Base-by-base conservation (phyloP, 2,888 invertebrate genomes). In the Drosophila neonasuta region DNA sequence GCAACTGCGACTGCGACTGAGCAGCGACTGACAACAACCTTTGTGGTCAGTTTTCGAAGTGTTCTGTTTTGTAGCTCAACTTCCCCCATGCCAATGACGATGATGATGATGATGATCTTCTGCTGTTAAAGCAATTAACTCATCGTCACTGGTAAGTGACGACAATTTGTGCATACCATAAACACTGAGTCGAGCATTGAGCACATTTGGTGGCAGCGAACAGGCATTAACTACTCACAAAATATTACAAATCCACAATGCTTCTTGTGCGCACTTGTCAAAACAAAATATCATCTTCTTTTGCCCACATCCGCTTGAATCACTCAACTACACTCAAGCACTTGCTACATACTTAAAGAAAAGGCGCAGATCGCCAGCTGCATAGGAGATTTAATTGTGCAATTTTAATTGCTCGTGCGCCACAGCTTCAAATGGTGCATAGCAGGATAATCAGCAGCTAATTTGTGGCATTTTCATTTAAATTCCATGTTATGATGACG, bases 111-210 rank as follows among this genome's bases (percentile, higher is more conserved):
- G 34, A 34, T 34, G 10, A 10, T 34, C 36, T 36, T 11, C 36
- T 36, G 32, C 32, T 32, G 32, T 17, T 87, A 88, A 91, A 90
- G 84, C 83, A 90, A 90, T 90, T 90, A 90, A 90, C 89, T 90
- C 90, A 88, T 91, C 90, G 88, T 57, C 84, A 77, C 36, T 60
- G 62, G 67, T 49, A 56, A 80, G 88, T 84, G 88, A 87, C 86
- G 88, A 90, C 89, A 90, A 90, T 89, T 90, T 89, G 87, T 86
- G 89, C 89, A 90, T 20, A 20, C 20, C 20, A 20, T 89, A 87
- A 88, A 88, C 76, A 83, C 72, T 73, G 55, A 20, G 29, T 36
- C 42, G 29, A 50, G 42, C 55, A 58, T 41, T 41, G 39, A 15
- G 39, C 39, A 50, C 51, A 57, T 39, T 8, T 32, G 9, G 24